Evolutionary conservation across 2,113 vertebrate species (phyloP).

Genomic region (Melanotaenia duboulayi): DNA sequence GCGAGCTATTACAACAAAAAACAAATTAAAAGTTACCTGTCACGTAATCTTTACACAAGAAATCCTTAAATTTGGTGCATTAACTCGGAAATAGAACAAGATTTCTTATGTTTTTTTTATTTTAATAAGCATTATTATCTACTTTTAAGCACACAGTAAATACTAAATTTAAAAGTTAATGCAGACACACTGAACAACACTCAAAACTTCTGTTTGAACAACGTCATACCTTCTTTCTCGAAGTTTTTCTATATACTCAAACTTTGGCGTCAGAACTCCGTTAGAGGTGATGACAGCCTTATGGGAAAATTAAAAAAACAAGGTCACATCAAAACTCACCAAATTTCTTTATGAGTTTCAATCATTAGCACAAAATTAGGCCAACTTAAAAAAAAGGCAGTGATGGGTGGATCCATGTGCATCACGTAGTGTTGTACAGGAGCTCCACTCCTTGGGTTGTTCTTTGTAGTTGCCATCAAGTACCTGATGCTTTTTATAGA

Average conservation of each 20-base stretch:
- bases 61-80: conserved; percentile 31
- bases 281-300: conserved; percentile 98
- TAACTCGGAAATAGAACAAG: conserved; percentile 10
- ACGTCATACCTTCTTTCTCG: conserved; percentile 88
- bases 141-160: background rate
- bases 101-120: background rate
- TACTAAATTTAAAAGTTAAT: background rate
- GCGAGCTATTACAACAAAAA: conserved; percentile 2
- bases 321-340: background rate
- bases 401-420: background rate
- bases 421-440: no score
- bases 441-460: no score
- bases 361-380: no score
- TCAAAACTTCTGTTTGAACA: background rate
- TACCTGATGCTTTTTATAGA: no score
- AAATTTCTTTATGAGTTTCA: background rate
- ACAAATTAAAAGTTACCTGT: conserved; percentile 47
- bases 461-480: no score
- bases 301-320: conserved; percentile 47
- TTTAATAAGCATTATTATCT: no score
- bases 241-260: conserved; percentile 95
- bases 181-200: background rate
- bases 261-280: conserved; percentile 92
- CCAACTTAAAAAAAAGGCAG: background rate
- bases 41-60: conserved; percentile 47